Percentiles rank a stretch among this genome's conserved stretches.
phyloP scores from a whole-genome alignment of 2,113 vertebrate species.

The Nycticebus coucang region DNA sequence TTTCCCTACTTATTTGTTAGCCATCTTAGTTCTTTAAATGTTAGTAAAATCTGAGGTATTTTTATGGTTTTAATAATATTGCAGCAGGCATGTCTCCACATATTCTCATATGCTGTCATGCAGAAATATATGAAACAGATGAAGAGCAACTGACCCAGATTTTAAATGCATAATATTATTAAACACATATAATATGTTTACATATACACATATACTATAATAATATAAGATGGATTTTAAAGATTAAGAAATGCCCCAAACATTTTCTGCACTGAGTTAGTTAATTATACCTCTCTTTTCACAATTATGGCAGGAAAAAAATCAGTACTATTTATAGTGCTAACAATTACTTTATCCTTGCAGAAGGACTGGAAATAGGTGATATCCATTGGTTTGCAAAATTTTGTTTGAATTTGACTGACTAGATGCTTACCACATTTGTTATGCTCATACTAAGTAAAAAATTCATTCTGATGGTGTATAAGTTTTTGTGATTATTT shows the following conservation, averaged over 20 bases:
- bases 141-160: conserved; percentile 70
- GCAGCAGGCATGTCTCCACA: conserved; percentile 27
- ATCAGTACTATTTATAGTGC: conserved; percentile 49
- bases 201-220: too few species aligned
- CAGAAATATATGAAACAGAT: conserved; percentile 46
- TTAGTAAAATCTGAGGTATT: conserved; percentile 69
- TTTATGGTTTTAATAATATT: conserved; percentile 54
- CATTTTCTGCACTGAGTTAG: conserved; percentile 51
- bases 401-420: conserved; percentile 66
- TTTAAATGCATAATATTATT: conserved; percentile 67
- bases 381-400: not conserved
- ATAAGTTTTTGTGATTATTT: conserved; percentile 66
- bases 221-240: conserved; percentile 61
- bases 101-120: conserved; percentile 34
- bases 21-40: conserved; percentile 64
- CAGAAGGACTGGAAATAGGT: conserved; percentile 51
- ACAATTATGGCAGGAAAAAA: not conserved
- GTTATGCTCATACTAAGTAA: conserved; percentile 73
- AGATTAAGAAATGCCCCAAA: conserved; percentile 62
- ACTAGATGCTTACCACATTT: conserved; percentile 24
- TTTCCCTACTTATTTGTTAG: conserved; percentile 68
- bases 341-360: conserved; percentile 62
- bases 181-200: conserved; percentile 68
- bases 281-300: conserved; percentile 56
- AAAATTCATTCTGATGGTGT: conserved; percentile 52